Conservation (phyloP, 2,888 invertebrate genomes). For the Tineola bisselliella region DNA sequence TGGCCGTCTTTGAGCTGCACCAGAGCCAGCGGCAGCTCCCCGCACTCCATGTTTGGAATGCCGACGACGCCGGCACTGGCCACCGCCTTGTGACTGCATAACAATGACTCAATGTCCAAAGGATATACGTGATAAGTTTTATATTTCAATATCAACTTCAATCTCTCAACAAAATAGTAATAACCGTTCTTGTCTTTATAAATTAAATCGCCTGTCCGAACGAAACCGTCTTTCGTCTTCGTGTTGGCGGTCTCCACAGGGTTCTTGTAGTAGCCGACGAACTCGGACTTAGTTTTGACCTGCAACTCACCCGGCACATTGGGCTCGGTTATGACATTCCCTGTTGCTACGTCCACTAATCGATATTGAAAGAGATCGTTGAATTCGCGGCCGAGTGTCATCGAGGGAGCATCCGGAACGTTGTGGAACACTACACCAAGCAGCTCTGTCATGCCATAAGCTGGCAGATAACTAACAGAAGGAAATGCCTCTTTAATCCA, state of each 20-base stretch:
- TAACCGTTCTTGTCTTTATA: neutral
- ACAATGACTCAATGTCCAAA: neutral
- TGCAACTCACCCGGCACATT: neutral
- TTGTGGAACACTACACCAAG: neutral
- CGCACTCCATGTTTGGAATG: neutral
- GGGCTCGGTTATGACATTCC: neutral
- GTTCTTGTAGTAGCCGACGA: neutral
- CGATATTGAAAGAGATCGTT: neutral
- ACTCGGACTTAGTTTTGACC: neutral
- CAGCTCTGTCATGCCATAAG: slow-evolving; percentile 8
- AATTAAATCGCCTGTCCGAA: slow-evolving; percentile 1
- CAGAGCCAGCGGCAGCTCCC: neutral
- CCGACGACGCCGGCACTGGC: neutral
- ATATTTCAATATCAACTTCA: slow-evolving; percentile 6
- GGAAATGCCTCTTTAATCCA: neutral
- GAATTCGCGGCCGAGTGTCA: neutral
- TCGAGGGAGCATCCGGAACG: neutral
- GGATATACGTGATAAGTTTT: slow-evolving; percentile 1
- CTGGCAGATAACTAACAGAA: neutral
- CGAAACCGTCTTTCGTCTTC: neutral
- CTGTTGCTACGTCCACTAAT: neutral
- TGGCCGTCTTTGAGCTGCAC: neutral
- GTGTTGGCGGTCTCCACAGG: neutral
- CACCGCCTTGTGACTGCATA: neutral
- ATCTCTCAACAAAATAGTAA: slow-evolving; percentile 8